Evolutionary conservation across 2,888 invertebrate genomes (phyloP).

Genomic region (Tenthredo distinguenda): DNA sequence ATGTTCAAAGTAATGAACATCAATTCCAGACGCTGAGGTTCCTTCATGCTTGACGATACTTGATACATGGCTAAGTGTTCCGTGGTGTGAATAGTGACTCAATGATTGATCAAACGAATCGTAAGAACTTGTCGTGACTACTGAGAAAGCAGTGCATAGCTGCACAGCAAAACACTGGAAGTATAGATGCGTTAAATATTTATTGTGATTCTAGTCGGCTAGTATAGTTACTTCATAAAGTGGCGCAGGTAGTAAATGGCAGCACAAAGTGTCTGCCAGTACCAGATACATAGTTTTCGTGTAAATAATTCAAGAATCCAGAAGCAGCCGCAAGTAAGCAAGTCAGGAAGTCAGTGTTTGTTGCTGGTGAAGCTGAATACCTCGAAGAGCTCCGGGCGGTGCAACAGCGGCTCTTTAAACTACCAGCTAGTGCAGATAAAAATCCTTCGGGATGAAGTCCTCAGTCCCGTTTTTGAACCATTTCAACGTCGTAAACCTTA

Average conservation of each 20-base stretch:
- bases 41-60: not conserved
- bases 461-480: constrained; percentile 35
- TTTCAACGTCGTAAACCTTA: constrained; percentile 34
- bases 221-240: not conserved
- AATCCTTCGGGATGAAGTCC: constrained; percentile 31
- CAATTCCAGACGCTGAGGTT: not conserved
- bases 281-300: constrained; percentile 14
- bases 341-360: constrained; percentile 11
- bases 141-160: not conserved
- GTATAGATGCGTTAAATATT: constrained; percentile 21
- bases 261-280: not conserved
- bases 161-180: not conserved
- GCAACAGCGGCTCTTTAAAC: constrained; percentile 10
- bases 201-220: not conserved
- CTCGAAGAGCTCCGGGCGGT: constrained; percentile 16
- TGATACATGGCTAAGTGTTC: not conserved
- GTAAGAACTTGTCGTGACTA: not conserved
- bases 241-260: not conserved
- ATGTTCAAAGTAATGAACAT: not conserved
- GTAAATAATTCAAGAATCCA: constrained; percentile 34
- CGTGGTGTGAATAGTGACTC: not conserved
- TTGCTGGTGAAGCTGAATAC: constrained; percentile 25
- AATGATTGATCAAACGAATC: not conserved
- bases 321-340: not conserved
- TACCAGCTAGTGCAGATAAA: constrained; percentile 24